A percentile compares a stretch with the other conserved stretches of the same genome.
These are phyloP conservation scores for Dipus sagitta DNA, from an alignment of 2,797 vertebrate species.

Conservation along the genomic window DNA sequence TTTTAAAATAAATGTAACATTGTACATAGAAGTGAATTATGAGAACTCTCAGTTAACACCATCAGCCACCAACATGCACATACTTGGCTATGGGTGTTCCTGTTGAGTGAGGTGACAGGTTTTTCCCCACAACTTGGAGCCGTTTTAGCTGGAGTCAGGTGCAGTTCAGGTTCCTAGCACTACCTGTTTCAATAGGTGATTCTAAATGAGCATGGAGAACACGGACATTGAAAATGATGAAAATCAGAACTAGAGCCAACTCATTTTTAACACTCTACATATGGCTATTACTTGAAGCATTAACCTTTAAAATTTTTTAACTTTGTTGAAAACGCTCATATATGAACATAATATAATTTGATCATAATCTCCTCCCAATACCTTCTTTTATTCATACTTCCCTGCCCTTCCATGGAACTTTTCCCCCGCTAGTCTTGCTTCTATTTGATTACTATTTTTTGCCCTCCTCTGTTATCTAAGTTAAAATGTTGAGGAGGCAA, in stretches of 20 bases:
- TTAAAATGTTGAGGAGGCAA: no score
- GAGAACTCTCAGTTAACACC: not conserved
- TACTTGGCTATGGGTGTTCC: not conserved
- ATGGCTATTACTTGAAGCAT: not conserved
- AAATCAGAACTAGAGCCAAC: not conserved
- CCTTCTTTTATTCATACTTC: no score
- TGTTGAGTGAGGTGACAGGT: not conserved
- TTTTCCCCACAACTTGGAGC: not conserved
- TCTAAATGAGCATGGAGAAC: not conserved
- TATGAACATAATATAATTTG: no score
- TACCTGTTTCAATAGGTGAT: not conserved
- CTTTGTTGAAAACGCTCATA: no score
- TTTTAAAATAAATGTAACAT: not conserved
- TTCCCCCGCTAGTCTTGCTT: no score
- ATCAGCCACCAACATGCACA: not conserved
- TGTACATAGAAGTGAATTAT: constrained; percentile 12
- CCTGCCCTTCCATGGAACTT: no score
- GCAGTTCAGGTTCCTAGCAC: not conserved
- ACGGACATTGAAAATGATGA: not conserved
- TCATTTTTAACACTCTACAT: not conserved
- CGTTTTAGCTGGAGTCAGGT: not conserved
- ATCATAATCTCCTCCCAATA: no score
- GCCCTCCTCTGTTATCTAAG: no score
- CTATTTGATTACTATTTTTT: no score
- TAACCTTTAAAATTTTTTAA: not conserved